phyloP scores from a whole-genome alignment of 2,888 invertebrate species.

The Tipula helvola region DNA sequence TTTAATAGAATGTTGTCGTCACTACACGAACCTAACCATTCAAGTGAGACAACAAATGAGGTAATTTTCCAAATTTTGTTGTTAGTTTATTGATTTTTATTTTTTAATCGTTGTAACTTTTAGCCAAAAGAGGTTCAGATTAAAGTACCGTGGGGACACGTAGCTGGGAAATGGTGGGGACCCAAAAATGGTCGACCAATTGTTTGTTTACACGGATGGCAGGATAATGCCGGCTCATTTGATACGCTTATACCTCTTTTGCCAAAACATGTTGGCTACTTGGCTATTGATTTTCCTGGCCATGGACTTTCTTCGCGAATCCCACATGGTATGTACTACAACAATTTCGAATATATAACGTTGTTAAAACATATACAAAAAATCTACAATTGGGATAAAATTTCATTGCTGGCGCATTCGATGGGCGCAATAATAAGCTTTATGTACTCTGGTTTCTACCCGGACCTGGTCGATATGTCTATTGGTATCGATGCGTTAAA shows the following conservation, averaged over 20 bases:
- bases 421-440: slow-evolving; percentile 52
- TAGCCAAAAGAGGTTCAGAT: slow-evolving; percentile 44
- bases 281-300: slow-evolving; percentile 59
- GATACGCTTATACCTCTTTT: slow-evolving; percentile 53
- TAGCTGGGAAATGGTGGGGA: slow-evolving; percentile 61
- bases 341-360: slow-evolving; percentile 34
- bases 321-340: slow-evolving; percentile 43
- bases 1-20: neutral
- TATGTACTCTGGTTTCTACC: slow-evolving; percentile 47
- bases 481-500: slow-evolving; percentile 32
- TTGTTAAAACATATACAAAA: slow-evolving; percentile 45
- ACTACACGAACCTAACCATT: neutral
- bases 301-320: slow-evolving; percentile 58
- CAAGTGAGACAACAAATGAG: neutral
- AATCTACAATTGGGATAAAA: slow-evolving; percentile 55
- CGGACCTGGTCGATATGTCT: slow-evolving; percentile 32
- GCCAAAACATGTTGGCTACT: slow-evolving; percentile 36
- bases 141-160: slow-evolving; percentile 54
- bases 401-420: slow-evolving; percentile 57
- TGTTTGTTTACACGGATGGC: slow-evolving; percentile 64
- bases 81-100: neutral
- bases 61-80: neutral
- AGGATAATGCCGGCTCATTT: slow-evolving; percentile 67
- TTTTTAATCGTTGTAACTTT: neutral
- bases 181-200: slow-evolving; percentile 46